Evolutionary conservation across 2,888 invertebrate species (phyloP).

Genomic region (Acleris emargana): DNA sequence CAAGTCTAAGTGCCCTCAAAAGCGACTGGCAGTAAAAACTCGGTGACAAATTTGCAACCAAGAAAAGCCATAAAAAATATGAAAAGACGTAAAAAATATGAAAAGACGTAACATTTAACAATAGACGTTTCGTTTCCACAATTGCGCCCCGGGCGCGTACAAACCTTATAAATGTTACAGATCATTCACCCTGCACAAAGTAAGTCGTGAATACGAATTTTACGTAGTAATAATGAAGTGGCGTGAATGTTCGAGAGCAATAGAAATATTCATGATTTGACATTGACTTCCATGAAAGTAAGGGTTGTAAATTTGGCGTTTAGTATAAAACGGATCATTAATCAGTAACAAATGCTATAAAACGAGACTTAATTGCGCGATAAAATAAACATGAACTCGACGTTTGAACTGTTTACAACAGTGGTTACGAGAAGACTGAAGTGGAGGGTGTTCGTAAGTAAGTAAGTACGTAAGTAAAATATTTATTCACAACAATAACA

Average conservation of each 20-base stretch:
- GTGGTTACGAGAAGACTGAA: too few species aligned
- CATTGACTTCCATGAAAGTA: not conserved
- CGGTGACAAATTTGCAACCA: conserved; percentile 23
- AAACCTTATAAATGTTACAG: conserved; percentile 9
- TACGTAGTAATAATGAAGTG: not conserved
- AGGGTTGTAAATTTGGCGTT: too few species aligned
- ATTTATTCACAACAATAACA: too few species aligned
- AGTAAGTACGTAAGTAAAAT: too few species aligned
- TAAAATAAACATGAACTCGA: too few species aligned
- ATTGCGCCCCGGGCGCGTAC: conserved; percentile 19
- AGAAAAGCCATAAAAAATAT: conserved; percentile 28
- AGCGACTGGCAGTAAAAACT: conserved; percentile 31
- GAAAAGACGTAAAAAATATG: too few species aligned
- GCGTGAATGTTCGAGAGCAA: not conserved
- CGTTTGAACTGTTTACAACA: too few species aligned
- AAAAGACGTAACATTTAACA: conserved; percentile 26
- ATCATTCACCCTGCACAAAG: conserved; percentile 3
- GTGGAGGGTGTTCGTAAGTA: too few species aligned
- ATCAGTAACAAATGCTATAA: too few species aligned
- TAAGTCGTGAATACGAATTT: conserved; percentile 1
- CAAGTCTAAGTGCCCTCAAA: conserved; percentile 16
- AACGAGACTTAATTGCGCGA: too few species aligned
- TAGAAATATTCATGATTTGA: not conserved
- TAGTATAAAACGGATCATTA: too few species aligned
- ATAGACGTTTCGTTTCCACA: conserved; percentile 16